phyloP scores from a whole-genome alignment of 1,140 invertebrate species.

The Ganaspis sp. region DNA sequence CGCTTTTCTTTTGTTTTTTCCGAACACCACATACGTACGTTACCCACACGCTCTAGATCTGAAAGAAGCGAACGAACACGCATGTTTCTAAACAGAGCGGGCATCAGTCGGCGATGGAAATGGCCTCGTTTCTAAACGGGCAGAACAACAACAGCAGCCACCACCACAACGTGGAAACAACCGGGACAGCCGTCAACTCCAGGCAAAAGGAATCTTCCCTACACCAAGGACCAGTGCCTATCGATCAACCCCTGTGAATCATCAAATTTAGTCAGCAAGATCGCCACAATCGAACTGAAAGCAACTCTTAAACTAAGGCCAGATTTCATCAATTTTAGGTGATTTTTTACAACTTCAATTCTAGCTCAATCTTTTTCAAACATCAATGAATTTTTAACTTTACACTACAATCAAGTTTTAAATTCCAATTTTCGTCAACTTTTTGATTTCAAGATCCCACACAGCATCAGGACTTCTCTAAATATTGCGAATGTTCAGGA shows the following conservation, averaged over 20 bases:
- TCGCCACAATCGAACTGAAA: neutral
- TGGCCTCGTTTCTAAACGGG: conserved; percentile 79
- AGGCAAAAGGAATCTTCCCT: conserved; percentile 51
- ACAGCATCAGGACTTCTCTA: too few relatives aligned
- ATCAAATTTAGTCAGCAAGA: neutral
- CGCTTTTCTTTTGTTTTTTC: conserved; percentile 68
- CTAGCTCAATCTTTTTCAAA: too few relatives aligned
- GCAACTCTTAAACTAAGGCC: neutral
- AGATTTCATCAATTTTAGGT: too few relatives aligned
- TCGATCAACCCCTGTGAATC: conserved; percentile 62
- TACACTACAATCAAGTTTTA: too few relatives aligned
- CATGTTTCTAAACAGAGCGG: conserved; percentile 77
- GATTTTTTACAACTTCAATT: too few relatives aligned
- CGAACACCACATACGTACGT: conserved; percentile 73
- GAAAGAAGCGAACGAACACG: conserved; percentile 76
- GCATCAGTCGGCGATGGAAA: conserved; percentile 77
- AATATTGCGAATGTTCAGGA: too few relatives aligned
- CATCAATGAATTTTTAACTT: too few relatives aligned
- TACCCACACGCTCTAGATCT: conserved; percentile 75
- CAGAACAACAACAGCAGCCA: conserved; percentile 79
- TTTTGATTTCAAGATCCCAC: too few relatives aligned
- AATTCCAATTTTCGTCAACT: too few relatives aligned
- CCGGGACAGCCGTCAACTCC: conserved; percentile 52
- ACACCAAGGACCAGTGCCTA: conserved; percentile 58
- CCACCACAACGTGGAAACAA: conserved; percentile 57